Base-by-base conservation (phyloP, 1,140 invertebrate genomes). In the Lepidurus packardi region DNA sequence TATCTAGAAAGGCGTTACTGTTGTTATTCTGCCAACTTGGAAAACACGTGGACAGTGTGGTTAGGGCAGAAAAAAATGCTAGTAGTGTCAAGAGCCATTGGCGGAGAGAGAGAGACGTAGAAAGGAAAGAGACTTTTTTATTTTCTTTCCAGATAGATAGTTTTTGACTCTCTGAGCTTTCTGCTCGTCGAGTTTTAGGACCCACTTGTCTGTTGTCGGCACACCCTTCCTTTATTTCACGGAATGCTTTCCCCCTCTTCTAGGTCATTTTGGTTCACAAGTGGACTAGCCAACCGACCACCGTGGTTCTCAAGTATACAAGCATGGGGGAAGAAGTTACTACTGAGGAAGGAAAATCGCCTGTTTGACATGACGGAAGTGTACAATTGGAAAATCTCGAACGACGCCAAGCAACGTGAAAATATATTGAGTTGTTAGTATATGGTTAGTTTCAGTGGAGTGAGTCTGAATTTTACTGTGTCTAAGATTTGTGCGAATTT, bases 201-300 rank as follows among this genome's bases (percentile, higher is more conserved):
- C 53, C 53, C 53, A 65, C 53, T 65, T 65, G 53, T 65, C 53
- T 21, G 53, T 65, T 65, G 53, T 65, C 53, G 53, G 53, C 21
- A 65, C 53, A n/a, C n/a, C 53, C 16, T 13, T 16, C 8, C 21
- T 65, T 65, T 65, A 65, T 65, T 65, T 65, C 53, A 65, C 3
- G 13, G n/a, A 65, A 65, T 16, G 21, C 21, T 65, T 65, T 21
- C 21, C n/a, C 1, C 34, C 34, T 34, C 34, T 34, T 34, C 34
- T 65, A 5, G 53, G 53, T 65, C n/a, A 65, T n/a, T 65, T 65
- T 21, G 10, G 53, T 3, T 65, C 53, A 4, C 8, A 16, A 65
- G 9, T 65, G 21, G 53, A 65, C 9, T 65, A 65, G 53, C 21
- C 16, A n/a, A 65, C 16, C 16, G 53, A 65, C 16, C 16, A 65